These are phyloP conservation scores for Hormaphis cornu DNA, from an alignment of 1,140 invertebrate genomes.

Conservation along the genomic window DNA sequence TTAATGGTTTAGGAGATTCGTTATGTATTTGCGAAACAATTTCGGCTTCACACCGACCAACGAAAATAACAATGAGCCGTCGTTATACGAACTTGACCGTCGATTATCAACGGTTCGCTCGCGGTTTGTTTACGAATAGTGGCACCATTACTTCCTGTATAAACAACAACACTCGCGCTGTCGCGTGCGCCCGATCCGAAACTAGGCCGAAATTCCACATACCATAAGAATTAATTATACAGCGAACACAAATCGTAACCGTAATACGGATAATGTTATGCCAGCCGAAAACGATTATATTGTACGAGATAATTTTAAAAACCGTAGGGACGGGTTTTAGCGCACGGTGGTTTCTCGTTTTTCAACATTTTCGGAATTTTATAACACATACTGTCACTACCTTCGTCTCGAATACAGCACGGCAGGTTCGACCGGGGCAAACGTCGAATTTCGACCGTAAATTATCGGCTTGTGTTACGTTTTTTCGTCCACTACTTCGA, in stretches of 20 bases:
- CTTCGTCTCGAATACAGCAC: no score
- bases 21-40: no score
- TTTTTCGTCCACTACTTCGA: no score
- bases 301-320: slow-evolving; percentile 1
- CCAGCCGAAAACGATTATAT: not conserved
- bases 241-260: no score
- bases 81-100: not conserved
- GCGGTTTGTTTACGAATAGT: not conserved
- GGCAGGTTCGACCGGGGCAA: no score
- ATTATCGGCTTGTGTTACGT: no score
- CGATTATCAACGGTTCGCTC: not conserved
- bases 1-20: not conserved
- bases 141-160: no score
- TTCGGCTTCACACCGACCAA: not conserved
- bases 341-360: not conserved
- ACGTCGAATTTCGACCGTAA: no score
- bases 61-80: not conserved
- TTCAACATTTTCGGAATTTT: no score
- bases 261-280: not conserved
- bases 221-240: no score
- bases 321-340: not conserved
- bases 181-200: not conserved
- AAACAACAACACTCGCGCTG: no score
- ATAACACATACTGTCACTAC: no score
- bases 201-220: slow-evolving; percentile 1